A percentile compares a stretch with the other conserved stretches of the same genome.
phyloP scores from a whole-genome alignment of 1,140 invertebrate species.

The Sycophila sp. region DNA sequence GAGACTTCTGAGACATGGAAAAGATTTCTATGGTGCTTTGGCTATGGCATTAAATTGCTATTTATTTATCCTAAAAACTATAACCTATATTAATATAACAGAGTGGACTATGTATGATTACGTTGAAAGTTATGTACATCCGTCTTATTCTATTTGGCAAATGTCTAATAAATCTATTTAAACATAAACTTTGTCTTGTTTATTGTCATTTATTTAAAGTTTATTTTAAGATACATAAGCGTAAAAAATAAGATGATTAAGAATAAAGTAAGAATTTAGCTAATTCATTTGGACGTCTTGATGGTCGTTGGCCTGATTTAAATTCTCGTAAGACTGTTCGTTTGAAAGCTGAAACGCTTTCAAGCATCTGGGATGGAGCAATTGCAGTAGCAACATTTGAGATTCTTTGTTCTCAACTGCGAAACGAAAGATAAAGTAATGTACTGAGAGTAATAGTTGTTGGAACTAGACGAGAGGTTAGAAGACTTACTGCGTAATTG shows the following conservation, averaged over 20 bases:
- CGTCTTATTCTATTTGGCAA: slow-evolving; percentile 13
- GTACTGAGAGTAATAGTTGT: background rate
- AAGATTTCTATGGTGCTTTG: slow-evolving; percentile 15
- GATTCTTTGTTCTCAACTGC: slow-evolving; percentile 17
- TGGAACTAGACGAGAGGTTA: background rate
- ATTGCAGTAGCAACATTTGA: background rate
- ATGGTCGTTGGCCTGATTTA: background rate
- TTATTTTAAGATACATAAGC: background rate
- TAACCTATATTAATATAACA: slow-evolving; percentile 24
- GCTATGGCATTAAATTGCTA: background rate
- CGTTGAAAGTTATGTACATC: slow-evolving; percentile 24
- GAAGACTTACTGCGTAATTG: slow-evolving; percentile 24
- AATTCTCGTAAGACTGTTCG: background rate
- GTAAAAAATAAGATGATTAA: background rate
- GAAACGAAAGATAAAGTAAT: background rate
- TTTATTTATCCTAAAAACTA: slow-evolving; percentile 26
- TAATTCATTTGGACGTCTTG: background rate
- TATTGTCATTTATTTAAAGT: background rate
- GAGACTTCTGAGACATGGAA: slow-evolving; percentile 28
- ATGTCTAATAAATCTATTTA: slow-evolving; percentile 38
- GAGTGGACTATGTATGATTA: slow-evolving; percentile 26
- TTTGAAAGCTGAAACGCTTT: slow-evolving; percentile 19
- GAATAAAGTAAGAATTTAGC: background rate
- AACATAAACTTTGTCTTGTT: too few species aligned
- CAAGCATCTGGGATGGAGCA: slow-evolving; percentile 13